Conservation (phyloP, 2,888 invertebrate genomes). For the Macrophya annulata region DNA sequence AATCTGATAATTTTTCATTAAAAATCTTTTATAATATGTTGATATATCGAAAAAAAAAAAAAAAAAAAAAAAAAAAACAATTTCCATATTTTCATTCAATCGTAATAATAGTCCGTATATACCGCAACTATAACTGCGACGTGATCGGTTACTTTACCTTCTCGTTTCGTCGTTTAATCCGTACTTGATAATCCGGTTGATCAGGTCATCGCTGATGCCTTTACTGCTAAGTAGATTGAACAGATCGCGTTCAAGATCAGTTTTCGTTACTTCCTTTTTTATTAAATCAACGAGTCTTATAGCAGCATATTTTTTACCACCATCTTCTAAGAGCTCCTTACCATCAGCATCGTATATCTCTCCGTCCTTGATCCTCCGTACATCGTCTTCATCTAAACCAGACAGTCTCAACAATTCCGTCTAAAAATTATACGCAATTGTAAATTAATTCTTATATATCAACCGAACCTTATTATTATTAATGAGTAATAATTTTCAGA, state of each 20-base stretch:
- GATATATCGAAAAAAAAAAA: too few relatives aligned
- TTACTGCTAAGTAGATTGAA: conserved; percentile 57
- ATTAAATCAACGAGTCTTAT: conserved; percentile 3
- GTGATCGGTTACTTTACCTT: conserved; percentile 56
- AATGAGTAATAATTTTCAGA: background rate
- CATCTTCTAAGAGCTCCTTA: background rate
- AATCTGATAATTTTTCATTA: conserved; percentile 14
- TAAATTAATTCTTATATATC: background rate
- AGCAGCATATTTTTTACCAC: background rate
- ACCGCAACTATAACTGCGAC: background rate
- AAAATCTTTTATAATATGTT: background rate
- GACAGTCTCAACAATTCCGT: background rate
- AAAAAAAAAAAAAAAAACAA: too few relatives aligned
- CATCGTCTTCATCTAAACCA: conserved; percentile 20
- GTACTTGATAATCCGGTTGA: conserved; percentile 56
- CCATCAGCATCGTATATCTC: conserved; percentile 39
- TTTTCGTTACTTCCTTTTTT: background rate
- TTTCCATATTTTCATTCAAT: too few relatives aligned
- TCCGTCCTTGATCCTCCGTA: conserved; percentile 46
- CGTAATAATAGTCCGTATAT: background rate
- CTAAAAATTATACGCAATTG: background rate
- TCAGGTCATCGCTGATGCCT: conserved; percentile 60
- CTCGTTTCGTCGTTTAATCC: conserved; percentile 62
- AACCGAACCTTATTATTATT: background rate
- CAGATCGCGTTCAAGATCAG: conserved; percentile 15